Evolutionary conservation across 35 echinoderm and acorn worm species (phyloP), one percentile per base, ranked within the genome.

Genomic region (Ophiothrix spiculata): DNA sequence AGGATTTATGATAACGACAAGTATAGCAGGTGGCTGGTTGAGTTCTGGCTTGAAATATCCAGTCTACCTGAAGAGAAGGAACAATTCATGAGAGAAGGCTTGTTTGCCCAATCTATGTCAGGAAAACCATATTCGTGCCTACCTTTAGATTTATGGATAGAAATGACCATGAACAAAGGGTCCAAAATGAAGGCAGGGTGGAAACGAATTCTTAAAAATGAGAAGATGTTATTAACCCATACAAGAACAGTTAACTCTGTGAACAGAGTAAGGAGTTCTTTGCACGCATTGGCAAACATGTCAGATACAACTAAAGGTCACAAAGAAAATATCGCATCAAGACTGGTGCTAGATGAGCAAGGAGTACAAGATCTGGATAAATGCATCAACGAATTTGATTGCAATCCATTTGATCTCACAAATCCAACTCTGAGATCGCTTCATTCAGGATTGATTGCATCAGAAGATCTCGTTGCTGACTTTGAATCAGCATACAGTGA

Each of bases 101-200:
- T 84, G 39, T 81, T 84, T 56, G 1, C 54, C 82, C 25, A 54
- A 84, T 84, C 56, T 73, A 84, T 84, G 63, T 36, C 82, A 15
- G 29, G n/a, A n/a, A n/a, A n/a, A n/a, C n/a, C n/a, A n/a, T n/a
- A n/a, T n/a, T n/a, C n/a, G n/a, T n/a, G n/a, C n/a, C n/a, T 81
- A 42, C 79, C 39, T 17, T 32, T 81, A 39, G 82, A 84, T 84
- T 56, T 84, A 4, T 84, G 82, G 82, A 84, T 73, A 33, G 54
- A 84, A 69, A 84, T 74, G 54, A 84, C 82, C 46, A 84, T 84
- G 63, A 84, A 84, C 63, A 84, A 64, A 69, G 63, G 49, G 64
- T 84, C 82, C 29, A 84, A 84, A 56, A 84, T 84, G 63, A 84
- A 84, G 37, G 32, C 49, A 73, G 32, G 82, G 17, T 84, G 49